Evolutionary conservation across 1,140 invertebrate genomes (phyloP).

Genomic region (Calephelis virginiensis): DNA sequence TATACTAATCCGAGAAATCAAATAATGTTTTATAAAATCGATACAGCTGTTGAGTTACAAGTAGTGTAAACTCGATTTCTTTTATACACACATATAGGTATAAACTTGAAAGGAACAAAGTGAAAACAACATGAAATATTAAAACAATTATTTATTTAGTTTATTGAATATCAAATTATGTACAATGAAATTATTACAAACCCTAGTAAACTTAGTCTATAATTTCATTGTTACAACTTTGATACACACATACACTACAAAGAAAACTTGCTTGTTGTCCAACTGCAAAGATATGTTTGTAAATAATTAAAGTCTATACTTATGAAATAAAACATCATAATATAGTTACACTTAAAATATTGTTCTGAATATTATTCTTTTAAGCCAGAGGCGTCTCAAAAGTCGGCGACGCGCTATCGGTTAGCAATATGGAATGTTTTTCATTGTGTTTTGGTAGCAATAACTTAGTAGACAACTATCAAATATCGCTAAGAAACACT

Average conservation of each 20-base stretch:
- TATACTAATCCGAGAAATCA: too few species aligned
- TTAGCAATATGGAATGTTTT: slow-evolving; percentile 73
- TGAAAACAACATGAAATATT: slow-evolving; percentile 57
- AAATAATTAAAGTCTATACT: slow-evolving; percentile 67
- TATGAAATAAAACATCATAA: slow-evolving; percentile 68
- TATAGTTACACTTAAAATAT: slow-evolving; percentile 65
- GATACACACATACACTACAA: slow-evolving; percentile 75
- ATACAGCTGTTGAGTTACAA: too few species aligned
- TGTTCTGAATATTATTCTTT: slow-evolving; percentile 70
- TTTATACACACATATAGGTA: too few species aligned
- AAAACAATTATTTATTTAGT: slow-evolving; percentile 76
- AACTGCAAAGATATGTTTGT: slow-evolving; percentile 73
- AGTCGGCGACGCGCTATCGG: slow-evolving; percentile 37
- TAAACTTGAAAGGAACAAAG: slow-evolving; percentile 23
- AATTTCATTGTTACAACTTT: slow-evolving; percentile 76
- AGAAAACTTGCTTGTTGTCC: slow-evolving; percentile 76
- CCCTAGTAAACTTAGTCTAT: slow-evolving; percentile 50
- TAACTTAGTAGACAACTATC: slow-evolving; percentile 20
- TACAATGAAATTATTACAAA: slow-evolving; percentile 75
- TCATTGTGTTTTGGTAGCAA: slow-evolving; percentile 40
- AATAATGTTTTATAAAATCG: too few species aligned
- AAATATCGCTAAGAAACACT: slow-evolving; percentile 15
- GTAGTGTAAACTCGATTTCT: too few species aligned
- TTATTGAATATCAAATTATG: slow-evolving; percentile 74
- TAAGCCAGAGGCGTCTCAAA: slow-evolving; percentile 33